Percentiles rank a stretch among this genome's conserved stretches.
phyloP scores from a whole-genome alignment of 2,888 invertebrate genomes.

The Scelioninae gen. 2 region DNA sequence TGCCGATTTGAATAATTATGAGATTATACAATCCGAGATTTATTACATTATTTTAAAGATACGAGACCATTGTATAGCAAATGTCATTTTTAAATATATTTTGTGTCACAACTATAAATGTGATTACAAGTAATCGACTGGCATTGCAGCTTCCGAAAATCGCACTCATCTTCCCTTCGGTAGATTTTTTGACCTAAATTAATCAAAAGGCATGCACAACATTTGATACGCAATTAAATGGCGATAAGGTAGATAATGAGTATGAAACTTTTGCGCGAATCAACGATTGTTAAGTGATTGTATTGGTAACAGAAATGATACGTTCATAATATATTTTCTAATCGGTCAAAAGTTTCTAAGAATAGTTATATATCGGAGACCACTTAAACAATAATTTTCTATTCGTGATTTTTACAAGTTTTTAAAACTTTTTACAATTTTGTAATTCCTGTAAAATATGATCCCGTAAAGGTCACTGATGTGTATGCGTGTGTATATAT shows the following conservation, averaged over 20 bases:
- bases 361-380: slow-evolving; percentile 23
- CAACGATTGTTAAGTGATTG: slow-evolving; percentile 45
- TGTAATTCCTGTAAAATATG: slow-evolving; percentile 15
- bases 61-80: neutral
- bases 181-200: slow-evolving; percentile 4
- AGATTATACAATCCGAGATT: neutral
- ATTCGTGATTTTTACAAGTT: slow-evolving; percentile 31
- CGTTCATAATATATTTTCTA: slow-evolving; percentile 32
- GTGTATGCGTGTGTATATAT: slow-evolving; percentile 36
- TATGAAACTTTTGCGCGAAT: slow-evolving; percentile 20
- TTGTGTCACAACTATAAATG: too few species aligned
- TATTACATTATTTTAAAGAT: neutral
- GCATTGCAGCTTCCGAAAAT: neutral
- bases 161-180: neutral
- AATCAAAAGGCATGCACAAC: slow-evolving; percentile 19
- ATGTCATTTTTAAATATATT: slow-evolving; percentile 8
- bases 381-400: slow-evolving; percentile 29
- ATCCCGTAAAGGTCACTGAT: slow-evolving; percentile 9
- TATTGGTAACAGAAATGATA: slow-evolving; percentile 15
- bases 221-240: slow-evolving; percentile 9
- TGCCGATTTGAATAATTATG: neutral
- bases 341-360: slow-evolving; percentile 50
- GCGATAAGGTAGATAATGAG: slow-evolving; percentile 23
- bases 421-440: slow-evolving; percentile 21
- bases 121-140: slow-evolving; percentile 4